Evolutionary conservation across 2,113 vertebrate species (phyloP).

Genomic region (Pleuronectes platessa): DNA sequence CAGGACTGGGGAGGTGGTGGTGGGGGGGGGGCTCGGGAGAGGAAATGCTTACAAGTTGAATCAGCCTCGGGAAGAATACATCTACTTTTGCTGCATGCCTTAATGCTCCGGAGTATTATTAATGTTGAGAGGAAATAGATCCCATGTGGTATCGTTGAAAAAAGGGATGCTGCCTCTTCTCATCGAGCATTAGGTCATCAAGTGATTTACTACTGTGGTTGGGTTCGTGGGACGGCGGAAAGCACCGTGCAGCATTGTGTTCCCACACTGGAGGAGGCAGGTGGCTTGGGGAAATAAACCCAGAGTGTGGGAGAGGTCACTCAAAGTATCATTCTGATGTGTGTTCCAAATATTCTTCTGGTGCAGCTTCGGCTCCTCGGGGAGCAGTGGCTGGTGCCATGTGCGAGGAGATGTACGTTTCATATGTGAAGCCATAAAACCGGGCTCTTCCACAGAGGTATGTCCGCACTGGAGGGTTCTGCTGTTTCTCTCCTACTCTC

Average conservation of each 20-base stretch:
- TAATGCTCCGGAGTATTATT: slow-evolving; percentile 77
- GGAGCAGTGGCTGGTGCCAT: neutral
- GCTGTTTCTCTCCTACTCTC: neutral
- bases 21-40: slow-evolving; percentile 31
- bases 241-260: slow-evolving; percentile 36
- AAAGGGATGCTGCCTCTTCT: slow-evolving; percentile 62
- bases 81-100: slow-evolving; percentile 77
- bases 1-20: slow-evolving; percentile 47
- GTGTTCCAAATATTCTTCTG: slow-evolving; percentile 40
- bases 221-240: slow-evolving; percentile 41
- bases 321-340: slow-evolving; percentile 39
- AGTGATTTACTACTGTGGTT: slow-evolving; percentile 61
- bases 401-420: slow-evolving; percentile 18
- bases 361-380: slow-evolving; percentile 21
- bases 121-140: slow-evolving; percentile 78
- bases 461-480: neutral
- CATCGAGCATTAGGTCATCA: slow-evolving; percentile 71
- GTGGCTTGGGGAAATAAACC: slow-evolving; percentile 62
- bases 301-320: slow-evolving; percentile 50
- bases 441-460: neutral
- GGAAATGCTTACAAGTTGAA: slow-evolving; percentile 77
- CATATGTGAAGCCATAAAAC: slow-evolving; percentile 9
- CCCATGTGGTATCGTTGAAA: slow-evolving; percentile 69
- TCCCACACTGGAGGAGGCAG: slow-evolving; percentile 62
- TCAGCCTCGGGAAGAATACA: slow-evolving; percentile 76